Conservation (phyloP, 2,888 invertebrate genomes). For the Adelognathus sp. region DNA sequence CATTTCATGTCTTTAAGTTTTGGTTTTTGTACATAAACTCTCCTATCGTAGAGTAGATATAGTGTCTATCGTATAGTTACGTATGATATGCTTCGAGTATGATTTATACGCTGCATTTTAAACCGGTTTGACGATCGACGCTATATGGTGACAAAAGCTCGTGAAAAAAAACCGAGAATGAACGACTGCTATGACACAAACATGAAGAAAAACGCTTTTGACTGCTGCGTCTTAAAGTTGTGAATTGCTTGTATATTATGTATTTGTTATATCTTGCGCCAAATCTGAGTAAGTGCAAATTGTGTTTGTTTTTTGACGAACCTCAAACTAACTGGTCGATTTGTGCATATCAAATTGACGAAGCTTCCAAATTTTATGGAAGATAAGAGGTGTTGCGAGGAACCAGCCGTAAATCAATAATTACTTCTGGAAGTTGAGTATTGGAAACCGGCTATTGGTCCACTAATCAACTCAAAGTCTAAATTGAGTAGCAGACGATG, state of each 20-base stretch:
- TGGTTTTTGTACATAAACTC: conserved; percentile 64
- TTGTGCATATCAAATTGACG: too few species aligned
- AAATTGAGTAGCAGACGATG: conserved; percentile 9
- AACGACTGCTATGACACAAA: conserved; percentile 7
- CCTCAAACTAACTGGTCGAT: too few species aligned
- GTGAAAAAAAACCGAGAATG: too few species aligned
- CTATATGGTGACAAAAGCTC: background rate
- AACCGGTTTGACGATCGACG: conserved; percentile 15
- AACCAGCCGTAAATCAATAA: too few species aligned
- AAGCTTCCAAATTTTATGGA: too few species aligned
- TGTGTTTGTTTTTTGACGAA: too few species aligned
- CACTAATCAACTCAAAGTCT: too few species aligned
- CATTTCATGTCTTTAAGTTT: conserved; percentile 62
- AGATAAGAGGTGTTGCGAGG: too few species aligned
- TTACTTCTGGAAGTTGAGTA: too few species aligned
- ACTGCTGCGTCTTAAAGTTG: conserved; percentile 20
- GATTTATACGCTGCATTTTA: conserved; percentile 51
- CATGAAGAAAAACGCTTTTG: conserved; percentile 28
- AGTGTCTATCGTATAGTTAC: conserved; percentile 44
- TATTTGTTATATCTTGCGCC: conserved; percentile 36
- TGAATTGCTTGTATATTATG: conserved; percentile 23
- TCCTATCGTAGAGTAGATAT: conserved; percentile 65
- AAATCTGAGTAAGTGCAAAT: too few species aligned
- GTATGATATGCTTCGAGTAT: conserved; percentile 56
- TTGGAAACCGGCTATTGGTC: too few species aligned